phyloP scores from a whole-genome alignment of 2,888 invertebrate genomes.

The Cantharis lateralis region DNA sequence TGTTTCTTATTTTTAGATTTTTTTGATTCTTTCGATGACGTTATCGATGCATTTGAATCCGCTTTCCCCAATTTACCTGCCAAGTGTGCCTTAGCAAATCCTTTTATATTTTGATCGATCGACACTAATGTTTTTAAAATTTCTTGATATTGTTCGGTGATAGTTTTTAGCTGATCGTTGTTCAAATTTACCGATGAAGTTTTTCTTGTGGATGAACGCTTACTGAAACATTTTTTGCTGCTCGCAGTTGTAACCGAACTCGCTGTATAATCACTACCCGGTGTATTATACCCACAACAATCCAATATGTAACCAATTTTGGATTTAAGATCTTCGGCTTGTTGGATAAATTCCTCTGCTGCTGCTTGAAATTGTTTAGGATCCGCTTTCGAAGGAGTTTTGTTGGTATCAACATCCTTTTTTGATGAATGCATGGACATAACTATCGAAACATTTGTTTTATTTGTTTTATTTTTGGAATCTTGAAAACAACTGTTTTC shows the following conservation, averaged over 20 bases:
- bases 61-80: neutral
- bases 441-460: slow-evolving; percentile 9
- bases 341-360: slow-evolving; percentile 20
- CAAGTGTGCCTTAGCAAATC: neutral
- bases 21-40: neutral
- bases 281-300: neutral
- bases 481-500: neutral
- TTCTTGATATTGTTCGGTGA: slow-evolving; percentile 8
- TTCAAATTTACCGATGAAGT: neutral
- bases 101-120: slow-evolving; percentile 11
- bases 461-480: neutral
- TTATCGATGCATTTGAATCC: neutral
- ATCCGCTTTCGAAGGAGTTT: neutral
- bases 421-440: slow-evolving; percentile 12
- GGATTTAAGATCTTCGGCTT: slow-evolving; percentile 20
- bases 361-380: slow-evolving; percentile 14
- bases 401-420: slow-evolving; percentile 4
- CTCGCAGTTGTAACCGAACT: neutral
- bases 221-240: neutral
- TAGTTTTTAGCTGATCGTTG: neutral
- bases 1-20: neutral
- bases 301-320: slow-evolving; percentile 21
- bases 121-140: slow-evolving; percentile 7
- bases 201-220: neutral
- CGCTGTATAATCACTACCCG: neutral